A percentile compares a stretch with the other conserved stretches of the same genome.
These are phyloP conservation scores for Atlantisia rogersi DNA, from an alignment of 2,113 vertebrate genomes.

Conservation along the genomic window DNA sequence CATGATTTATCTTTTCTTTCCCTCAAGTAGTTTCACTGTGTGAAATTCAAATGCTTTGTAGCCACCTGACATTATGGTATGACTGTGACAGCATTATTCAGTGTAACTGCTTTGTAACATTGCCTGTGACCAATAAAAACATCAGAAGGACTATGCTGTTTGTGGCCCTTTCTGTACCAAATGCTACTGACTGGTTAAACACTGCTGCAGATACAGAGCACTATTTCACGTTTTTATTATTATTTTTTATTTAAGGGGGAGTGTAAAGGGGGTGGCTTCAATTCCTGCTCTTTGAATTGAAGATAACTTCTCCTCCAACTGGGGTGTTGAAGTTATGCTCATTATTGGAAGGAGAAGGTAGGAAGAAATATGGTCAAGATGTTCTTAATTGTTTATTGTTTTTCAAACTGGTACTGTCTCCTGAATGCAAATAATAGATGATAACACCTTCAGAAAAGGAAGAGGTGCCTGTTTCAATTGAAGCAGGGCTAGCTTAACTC, in stretches of 20 bases:
- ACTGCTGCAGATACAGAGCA: neutral
- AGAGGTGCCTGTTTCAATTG: neutral
- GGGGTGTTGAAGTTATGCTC: neutral
- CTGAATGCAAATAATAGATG: neutral
- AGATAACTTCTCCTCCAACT: neutral
- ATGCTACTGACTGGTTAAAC: neutral
- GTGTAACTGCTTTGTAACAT: constrained; percentile 30
- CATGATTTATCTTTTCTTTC: neutral
- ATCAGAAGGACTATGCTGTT: neutral
- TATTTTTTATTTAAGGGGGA: no score
- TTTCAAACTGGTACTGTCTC: neutral
- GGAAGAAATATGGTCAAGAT: neutral
- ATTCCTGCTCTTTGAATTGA: neutral
- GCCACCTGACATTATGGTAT: constrained; percentile 11
- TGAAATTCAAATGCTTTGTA: constrained; percentile 55
- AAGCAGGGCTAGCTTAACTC: neutral
- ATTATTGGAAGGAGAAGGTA: neutral
- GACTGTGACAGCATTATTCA: constrained; percentile 53
- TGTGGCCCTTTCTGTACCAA: neutral
- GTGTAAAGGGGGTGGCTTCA: neutral
- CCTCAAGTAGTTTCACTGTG: constrained; percentile 48
- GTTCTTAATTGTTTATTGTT: neutral
- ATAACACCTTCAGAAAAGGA: neutral
- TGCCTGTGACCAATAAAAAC: constrained; percentile 52
- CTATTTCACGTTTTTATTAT: neutral